phyloP scores from a whole-genome alignment of 2,797 vertebrate genomes.

The Acrossocheilus fasciatus region DNA sequence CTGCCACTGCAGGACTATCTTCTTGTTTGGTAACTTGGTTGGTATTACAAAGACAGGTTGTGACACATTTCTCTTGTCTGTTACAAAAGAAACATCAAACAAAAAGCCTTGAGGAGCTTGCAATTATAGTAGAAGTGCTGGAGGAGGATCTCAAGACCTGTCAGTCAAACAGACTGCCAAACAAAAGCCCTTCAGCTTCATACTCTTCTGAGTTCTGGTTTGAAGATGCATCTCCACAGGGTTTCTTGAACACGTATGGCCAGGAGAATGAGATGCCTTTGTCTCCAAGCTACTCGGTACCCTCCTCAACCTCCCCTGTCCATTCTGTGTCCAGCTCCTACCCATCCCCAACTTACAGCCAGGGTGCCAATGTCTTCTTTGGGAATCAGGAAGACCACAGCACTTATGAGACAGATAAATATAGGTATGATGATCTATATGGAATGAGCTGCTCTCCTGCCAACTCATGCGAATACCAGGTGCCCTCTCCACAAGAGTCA shows the following conservation, averaged over 20 bases:
- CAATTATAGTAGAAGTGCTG: constrained; percentile 85
- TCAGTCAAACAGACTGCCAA: constrained; percentile 26
- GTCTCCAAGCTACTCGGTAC: constrained; percentile 8
- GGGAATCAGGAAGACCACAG: constrained; percentile 54
- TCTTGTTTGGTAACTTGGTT: neutral
- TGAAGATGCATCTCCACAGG: constrained; percentile 25
- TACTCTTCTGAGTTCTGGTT: constrained; percentile 12
- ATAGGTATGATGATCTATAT: constrained; percentile 64
- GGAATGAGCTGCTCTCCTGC: constrained; percentile 53
- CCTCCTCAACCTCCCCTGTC: constrained; percentile 28
- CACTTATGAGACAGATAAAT: constrained; percentile 67
- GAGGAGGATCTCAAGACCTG: constrained; percentile 82
- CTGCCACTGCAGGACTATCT: neutral
- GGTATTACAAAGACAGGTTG: neutral
- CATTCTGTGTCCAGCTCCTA: constrained; percentile 34
- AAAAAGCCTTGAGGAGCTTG: constrained; percentile 82
- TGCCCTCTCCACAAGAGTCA: constrained; percentile 43
- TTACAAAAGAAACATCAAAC: constrained; percentile 73
- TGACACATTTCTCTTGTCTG: neutral
- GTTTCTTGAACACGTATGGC: neutral
- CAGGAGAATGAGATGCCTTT: neutral
- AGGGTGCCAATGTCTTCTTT: constrained; percentile 17
- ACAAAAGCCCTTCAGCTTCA: neutral
- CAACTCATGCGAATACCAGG: constrained; percentile 24
- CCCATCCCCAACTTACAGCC: constrained; percentile 20